A percentile compares a stretch with the other conserved stretches of the same genome.
These are phyloP conservation scores for Tanypteryx hageni DNA, from an alignment of 2,888 invertebrate species.

Conservation along the genomic window DNA sequence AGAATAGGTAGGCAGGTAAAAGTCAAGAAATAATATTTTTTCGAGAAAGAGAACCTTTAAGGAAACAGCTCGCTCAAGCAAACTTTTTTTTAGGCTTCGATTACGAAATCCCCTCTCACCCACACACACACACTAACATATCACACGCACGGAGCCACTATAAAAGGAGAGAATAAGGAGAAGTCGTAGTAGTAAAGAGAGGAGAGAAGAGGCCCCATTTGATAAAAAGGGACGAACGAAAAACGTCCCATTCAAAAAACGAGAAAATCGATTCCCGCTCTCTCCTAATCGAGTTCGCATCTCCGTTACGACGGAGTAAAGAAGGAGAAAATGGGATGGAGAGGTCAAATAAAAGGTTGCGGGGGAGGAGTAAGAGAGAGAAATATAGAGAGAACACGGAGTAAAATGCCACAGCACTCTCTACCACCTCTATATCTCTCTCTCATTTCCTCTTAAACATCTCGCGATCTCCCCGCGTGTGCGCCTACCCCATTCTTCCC, in stretches of 20 bases:
- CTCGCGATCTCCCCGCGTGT: background rate
- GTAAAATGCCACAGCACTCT: too few species aligned
- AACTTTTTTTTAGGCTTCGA: background rate
- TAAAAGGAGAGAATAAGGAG: background rate
- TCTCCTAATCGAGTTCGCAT: conserved; percentile 47
- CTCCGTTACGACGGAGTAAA: background rate
- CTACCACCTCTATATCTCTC: background rate
- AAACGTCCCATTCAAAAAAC: background rate
- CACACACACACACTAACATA: background rate
- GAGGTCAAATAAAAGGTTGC: background rate
- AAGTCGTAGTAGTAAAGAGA: background rate
- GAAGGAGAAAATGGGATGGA: background rate
- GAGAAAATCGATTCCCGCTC: background rate
- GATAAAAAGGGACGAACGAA: background rate
- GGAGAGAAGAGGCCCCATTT: background rate
- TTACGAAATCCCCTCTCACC: background rate
- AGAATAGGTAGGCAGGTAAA: too few species aligned
- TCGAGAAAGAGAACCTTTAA: background rate
- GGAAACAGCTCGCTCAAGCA: background rate
- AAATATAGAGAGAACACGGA: background rate
- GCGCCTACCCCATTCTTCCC: background rate
- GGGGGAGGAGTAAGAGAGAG: background rate
- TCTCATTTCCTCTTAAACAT: background rate
- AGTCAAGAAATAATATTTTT: too few species aligned
- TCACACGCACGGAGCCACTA: background rate